Conservation (phyloP, 30 jellyfish, hydroid and myxozoan genomes). For the Pseudorhiza aurosa region DNA sequence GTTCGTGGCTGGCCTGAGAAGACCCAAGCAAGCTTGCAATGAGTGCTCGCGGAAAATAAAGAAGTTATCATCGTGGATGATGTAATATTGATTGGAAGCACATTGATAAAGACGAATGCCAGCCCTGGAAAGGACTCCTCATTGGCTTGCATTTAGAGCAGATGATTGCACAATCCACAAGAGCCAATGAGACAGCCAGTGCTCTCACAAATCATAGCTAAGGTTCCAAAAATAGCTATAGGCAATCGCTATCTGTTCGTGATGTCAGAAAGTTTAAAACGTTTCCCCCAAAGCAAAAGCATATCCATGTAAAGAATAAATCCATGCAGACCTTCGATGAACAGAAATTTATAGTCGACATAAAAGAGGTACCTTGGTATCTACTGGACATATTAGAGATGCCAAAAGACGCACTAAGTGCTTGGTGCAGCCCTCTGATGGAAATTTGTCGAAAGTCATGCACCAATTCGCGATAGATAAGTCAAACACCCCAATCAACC, state of each 20-base stretch:
- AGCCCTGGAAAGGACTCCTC: too few relatives aligned
- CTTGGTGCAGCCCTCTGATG: slow-evolving; percentile 41
- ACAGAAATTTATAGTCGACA: slow-evolving; percentile 18
- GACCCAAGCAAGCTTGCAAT: slow-evolving; percentile 15
- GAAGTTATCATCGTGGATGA: slow-evolving; percentile 33
- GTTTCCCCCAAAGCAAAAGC: slow-evolving; percentile 6
- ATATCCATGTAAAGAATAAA: slow-evolving; percentile 5
- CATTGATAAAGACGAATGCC: slow-evolving; percentile 13
- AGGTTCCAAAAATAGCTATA: too few relatives aligned
- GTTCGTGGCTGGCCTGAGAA: slow-evolving; percentile 28
- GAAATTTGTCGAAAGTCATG: slow-evolving; percentile 33
- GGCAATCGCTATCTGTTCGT: slow-evolving; percentile 6
- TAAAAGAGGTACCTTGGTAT: too few relatives aligned
- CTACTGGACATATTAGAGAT: too few relatives aligned
- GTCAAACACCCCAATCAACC: too few relatives aligned
- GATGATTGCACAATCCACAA: slow-evolving; percentile 40
- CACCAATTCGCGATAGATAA: too few relatives aligned
- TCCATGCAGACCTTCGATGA: slow-evolving; percentile 8
- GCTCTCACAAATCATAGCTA: too few relatives aligned
- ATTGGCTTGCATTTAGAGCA: slow-evolving; percentile 24
- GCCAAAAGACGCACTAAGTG: too few relatives aligned
- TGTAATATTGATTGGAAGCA: slow-evolving; percentile 30
- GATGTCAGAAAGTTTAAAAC: slow-evolving; percentile 26
- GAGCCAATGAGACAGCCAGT: slow-evolving; percentile 40
- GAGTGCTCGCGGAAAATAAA: slow-evolving; percentile 7